Evolutionary conservation across 2,888 invertebrate genomes (phyloP).

Genomic region (Suillia variegata): DNA sequence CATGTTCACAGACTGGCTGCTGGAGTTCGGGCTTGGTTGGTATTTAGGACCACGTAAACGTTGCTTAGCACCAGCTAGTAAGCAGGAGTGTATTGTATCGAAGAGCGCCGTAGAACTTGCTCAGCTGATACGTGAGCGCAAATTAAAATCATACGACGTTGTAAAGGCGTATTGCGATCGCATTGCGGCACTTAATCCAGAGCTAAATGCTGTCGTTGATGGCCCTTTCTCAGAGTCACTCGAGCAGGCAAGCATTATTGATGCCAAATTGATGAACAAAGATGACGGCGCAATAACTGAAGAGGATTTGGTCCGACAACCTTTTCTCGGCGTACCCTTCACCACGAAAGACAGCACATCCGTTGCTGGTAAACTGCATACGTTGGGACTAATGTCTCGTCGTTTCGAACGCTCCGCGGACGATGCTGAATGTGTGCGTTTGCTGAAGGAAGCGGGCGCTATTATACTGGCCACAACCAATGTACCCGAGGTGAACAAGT

Average conservation of each 20-base stretch:
- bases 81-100: constrained; percentile 55
- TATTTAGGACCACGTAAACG: constrained; percentile 47
- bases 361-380: constrained; percentile 73
- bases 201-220: constrained; percentile 84
- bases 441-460: constrained; percentile 79
- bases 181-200: constrained; percentile 72
- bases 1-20: constrained; percentile 42
- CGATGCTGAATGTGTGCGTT: constrained; percentile 80
- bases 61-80: constrained; percentile 42
- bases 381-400: constrained; percentile 71
- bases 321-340: constrained; percentile 89
- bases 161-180: constrained; percentile 77
- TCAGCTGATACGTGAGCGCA: constrained; percentile 68
- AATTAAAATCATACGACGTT: constrained; percentile 72
- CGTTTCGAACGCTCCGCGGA: constrained; percentile 67
- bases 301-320: constrained; percentile 71
- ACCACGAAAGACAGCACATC: constrained; percentile 89
- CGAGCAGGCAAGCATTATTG: constrained; percentile 76
- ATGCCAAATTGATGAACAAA: constrained; percentile 68
- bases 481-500: constrained; percentile 91
- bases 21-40: constrained; percentile 52
- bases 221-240: constrained; percentile 79
- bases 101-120: constrained; percentile 74
- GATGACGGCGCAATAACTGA: constrained; percentile 67
- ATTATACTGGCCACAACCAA: constrained; percentile 90